phyloP scores from a whole-genome alignment of 2,113 vertebrate genomes.

The Oryzias melastigma region DNA sequence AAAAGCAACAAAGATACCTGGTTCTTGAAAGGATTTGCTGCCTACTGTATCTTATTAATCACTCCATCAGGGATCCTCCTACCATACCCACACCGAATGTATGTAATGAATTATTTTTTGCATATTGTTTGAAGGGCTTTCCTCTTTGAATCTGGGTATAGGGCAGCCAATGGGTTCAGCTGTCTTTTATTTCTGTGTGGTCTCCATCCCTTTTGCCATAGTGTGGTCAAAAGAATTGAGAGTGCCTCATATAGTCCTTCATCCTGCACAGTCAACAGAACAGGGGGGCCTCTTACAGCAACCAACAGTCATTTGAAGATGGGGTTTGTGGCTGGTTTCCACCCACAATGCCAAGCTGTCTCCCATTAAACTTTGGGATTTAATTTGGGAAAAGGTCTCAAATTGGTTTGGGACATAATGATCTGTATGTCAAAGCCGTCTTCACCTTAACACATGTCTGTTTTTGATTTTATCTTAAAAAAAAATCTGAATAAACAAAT shows the following conservation, averaged over 20 bases:
- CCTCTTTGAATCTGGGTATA: constrained; percentile 33
- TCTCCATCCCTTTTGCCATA: constrained; percentile 65
- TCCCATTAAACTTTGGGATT: constrained; percentile 74
- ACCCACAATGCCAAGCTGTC: constrained; percentile 71
- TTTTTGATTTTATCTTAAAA: constrained; percentile 67
- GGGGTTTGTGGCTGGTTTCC: constrained; percentile 76
- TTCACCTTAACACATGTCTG: constrained; percentile 48
- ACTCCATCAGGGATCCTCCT: too few relatives aligned
- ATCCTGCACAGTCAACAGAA: constrained; percentile 69
- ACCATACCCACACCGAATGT: too few relatives aligned
- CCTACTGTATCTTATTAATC: too few relatives aligned
- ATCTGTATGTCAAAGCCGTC: constrained; percentile 47
- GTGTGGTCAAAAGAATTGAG: constrained; percentile 69
- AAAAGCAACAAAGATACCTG: too few relatives aligned
- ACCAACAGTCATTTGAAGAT: constrained; percentile 71
- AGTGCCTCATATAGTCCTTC: constrained; percentile 46
- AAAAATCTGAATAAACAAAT: constrained; percentile 57
- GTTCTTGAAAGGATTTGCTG: too few relatives aligned
- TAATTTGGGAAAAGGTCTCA: constrained; percentile 69
- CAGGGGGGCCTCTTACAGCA: constrained; percentile 63
- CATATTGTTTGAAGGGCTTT: constrained; percentile 35
- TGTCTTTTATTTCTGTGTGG: constrained; percentile 69
- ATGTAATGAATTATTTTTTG: not conserved
- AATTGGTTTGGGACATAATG: constrained; percentile 43
- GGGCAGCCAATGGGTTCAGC: constrained; percentile 53